A percentile compares a stretch with the other conserved stretches of the same genome.
Conservation (phyloP, 2,113 vertebrate species). For the Aldabrachelys gigantea region DNA sequence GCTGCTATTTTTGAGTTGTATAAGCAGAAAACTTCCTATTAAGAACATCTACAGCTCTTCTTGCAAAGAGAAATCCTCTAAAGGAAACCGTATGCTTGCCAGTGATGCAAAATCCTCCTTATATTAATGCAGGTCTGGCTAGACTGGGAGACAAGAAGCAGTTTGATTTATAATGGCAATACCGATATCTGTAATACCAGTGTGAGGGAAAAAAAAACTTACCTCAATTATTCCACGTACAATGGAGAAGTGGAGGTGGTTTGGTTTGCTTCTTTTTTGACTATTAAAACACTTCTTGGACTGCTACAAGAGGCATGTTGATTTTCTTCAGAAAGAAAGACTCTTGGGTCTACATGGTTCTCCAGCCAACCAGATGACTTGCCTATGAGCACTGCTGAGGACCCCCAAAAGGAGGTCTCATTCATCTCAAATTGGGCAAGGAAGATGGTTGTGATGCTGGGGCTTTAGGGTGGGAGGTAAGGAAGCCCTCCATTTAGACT, state of each 20-base stretch:
- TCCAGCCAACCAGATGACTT: neutral
- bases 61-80: neutral
- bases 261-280: neutral
- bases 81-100: neutral
- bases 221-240: neutral
- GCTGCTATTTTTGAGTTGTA: neutral
- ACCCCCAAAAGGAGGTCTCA: neutral
- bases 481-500: neutral
- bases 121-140: neutral
- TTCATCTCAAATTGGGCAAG: neutral
- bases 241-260: neutral
- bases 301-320: neutral
- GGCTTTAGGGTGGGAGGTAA: neutral
- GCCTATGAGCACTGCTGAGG: neutral
- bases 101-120: fast-evolving
- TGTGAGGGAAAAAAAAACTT: neutral
- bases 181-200: neutral
- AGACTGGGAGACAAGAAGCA: fast-evolving
- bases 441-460: neutral
- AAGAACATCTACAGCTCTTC: neutral
- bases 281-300: neutral
- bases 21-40: neutral
- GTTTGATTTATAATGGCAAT: fast-evolving
- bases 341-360: neutral
- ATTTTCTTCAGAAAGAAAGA: neutral